Evolutionary conservation across 35 echinoderm and acorn worm species (phyloP), one percentile per base, ranked within the genome.

Genomic region (Lytechinus pictus): DNA sequence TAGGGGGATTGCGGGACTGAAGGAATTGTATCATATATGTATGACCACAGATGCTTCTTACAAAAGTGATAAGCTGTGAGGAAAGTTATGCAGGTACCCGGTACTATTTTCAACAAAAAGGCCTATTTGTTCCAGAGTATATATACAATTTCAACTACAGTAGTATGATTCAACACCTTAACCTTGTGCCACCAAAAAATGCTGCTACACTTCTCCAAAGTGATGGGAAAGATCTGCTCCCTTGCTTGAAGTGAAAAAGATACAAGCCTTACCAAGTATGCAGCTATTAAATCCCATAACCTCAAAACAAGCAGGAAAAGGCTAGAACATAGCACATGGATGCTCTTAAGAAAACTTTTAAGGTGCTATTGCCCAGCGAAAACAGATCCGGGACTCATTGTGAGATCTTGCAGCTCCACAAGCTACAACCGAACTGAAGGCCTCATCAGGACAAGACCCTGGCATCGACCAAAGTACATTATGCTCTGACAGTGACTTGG

Each of bases 31-130:
- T 44, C 33, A 44, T 44, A 44, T 44, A 44, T 44, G 33, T 1
- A 44, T 44, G 0, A 2, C 33, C 33, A 44, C 33, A 44, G 33
- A 44, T 44, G 33, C 33, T 44, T 44, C 33, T 44, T 44, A 44
- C 33, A 44, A 44, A 44, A 44, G 33, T 44, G 33, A 44, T 44
- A 44, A 44, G 33, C 33, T 44, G 33, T 44, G 33, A 44, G 33
- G 33, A 44, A 57, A 56, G 93, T 95, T 94, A 97, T 95, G 96
- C 94, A 52, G 96, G 89, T 61, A 86, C 94, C 7, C 95, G 71
- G 52, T 21, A 58, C 3, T 89, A 95, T 91, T 94, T 95, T 55
- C 33, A 44, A 44, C 33, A 44, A 44, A 44, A 44, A 44, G 1
- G 2, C 33, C 33, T 44, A 44, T 2, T 44, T 44, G 33, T 44